phyloP scores from a whole-genome alignment of 2,113 vertebrate species.

The Festucalex cinctus region DNA sequence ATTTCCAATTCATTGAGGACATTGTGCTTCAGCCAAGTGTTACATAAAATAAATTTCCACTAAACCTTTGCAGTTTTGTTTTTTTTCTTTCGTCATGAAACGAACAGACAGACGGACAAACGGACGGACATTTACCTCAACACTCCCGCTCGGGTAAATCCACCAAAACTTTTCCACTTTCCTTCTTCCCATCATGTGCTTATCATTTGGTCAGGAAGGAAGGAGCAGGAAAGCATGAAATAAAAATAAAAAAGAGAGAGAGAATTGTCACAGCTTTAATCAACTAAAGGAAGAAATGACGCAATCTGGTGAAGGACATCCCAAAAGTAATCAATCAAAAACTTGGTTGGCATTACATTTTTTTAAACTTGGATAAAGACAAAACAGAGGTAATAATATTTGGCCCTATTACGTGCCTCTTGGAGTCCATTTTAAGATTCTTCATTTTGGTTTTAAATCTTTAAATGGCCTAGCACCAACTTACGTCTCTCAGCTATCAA shows the following conservation, averaged over 20 bases:
- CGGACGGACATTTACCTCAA: not conserved
- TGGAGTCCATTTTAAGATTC: no score
- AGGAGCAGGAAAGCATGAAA: not conserved
- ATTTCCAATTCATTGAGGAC: constrained; percentile 13
- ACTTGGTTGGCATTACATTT: no score
- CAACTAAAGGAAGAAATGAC: not conserved
- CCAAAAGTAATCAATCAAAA: no score
- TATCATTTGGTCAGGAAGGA: not conserved
- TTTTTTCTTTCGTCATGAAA: not conserved
- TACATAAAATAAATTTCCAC: not conserved
- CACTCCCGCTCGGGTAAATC: not conserved
- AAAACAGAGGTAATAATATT: no score
- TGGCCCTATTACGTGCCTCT: no score
- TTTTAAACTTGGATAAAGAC: no score
- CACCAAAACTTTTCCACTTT: not conserved
- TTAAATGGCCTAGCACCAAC: no score
- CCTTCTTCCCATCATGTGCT: not conserved
- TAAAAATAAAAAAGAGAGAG: not conserved
- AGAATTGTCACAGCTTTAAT: not conserved
- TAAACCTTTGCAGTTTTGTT: not conserved
- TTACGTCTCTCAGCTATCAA: no score
- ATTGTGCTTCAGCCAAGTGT: not conserved
- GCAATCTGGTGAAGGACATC: not conserved
- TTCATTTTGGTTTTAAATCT: no score
- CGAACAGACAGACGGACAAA: no score